Base-by-base conservation (phyloP, 2,797 vertebrate species). In the Huso huso region DNA sequence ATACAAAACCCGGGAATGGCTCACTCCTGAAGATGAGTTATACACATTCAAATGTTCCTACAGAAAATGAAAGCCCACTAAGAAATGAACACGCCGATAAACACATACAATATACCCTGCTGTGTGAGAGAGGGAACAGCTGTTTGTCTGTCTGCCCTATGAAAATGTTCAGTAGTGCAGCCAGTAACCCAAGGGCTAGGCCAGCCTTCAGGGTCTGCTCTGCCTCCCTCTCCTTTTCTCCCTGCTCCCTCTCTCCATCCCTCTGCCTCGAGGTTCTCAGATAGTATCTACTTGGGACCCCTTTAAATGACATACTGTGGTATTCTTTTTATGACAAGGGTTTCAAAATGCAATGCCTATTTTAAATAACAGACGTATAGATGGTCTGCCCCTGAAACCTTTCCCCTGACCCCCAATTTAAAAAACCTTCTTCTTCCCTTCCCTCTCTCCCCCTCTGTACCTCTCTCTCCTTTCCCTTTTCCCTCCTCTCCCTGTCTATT, bases 101-200 rank as follows among this genome's bases (percentile, higher is more conserved):
- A 37, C 23, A 37, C 23, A 37, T 37, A 37, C 23, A 37, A 2
- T 37, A 37, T 37, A 37, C 15, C 15, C 2, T 3, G 23, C 23
- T 37, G 23, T 82, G 81, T 86, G 82, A 84, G 84, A 84, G 78
- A 77, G 64, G 70, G 75, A 77, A 78, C 87, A 88, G 85, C 86
- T 89, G 88, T 87, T 84, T 82, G 76, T 73, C 66, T 75, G 75
- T 77, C 53, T 59, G 8, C n/a, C 48, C 13, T 4, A 23, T 63
- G 68, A 60, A 50, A 75, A 70, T 64, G 60, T 15, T 51, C 66
- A 78, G 76, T 74, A 69, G 71, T 63, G 67, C 71, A 1, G 62
- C 72, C 55, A 68, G 49, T 74, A 63, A 77, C 9, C 82, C 83
- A 77, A 71, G 79, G 77, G 84, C 80, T 82, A 75, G 82, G 83